Evolutionary conservation across 2,113 vertebrate species (phyloP).

Genomic region (Bostrychus sinensis): DNA sequence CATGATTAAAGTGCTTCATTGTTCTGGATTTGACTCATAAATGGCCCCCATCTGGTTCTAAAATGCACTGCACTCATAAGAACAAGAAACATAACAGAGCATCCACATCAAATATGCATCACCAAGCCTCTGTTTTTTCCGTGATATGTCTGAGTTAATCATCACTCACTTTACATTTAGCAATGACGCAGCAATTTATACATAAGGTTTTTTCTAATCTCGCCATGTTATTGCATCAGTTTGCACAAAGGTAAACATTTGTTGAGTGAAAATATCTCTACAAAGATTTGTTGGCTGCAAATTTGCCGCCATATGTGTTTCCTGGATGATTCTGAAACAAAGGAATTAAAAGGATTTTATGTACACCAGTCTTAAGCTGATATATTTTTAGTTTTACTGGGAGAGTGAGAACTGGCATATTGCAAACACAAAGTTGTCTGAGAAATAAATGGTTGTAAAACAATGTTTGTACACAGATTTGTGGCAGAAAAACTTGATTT

Average conservation of each 20-base stretch:
- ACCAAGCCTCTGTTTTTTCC: constrained; percentile 19
- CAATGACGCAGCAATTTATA: constrained; percentile 1
- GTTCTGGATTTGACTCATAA: constrained; percentile 59
- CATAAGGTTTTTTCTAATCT: not conserved
- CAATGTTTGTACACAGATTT: not conserved
- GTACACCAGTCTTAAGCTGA: not conserved
- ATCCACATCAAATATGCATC: constrained; percentile 60
- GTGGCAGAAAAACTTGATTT: not conserved
- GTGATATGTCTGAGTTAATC: constrained; percentile 29
- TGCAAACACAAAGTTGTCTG: not conserved
- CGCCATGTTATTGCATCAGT: not conserved
- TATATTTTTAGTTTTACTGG: not conserved
- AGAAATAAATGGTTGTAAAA: not conserved
- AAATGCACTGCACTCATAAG: constrained; percentile 65
- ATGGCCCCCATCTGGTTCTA: constrained; percentile 59
- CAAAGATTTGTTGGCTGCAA: not conserved
- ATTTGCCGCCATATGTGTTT: not conserved
- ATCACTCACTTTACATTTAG: constrained; percentile 15
- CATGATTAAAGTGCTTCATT: constrained; percentile 65
- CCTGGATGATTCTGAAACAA: constrained; percentile 15
- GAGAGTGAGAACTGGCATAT: not conserved
- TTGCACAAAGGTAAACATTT: not conserved
- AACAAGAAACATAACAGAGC: constrained; percentile 40
- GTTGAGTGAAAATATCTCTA: constrained; percentile 3
- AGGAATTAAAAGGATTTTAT: constrained; percentile 1